phyloP scores from a whole-genome alignment of 2,888 invertebrate species.

The Dioctria linearis region DNA sequence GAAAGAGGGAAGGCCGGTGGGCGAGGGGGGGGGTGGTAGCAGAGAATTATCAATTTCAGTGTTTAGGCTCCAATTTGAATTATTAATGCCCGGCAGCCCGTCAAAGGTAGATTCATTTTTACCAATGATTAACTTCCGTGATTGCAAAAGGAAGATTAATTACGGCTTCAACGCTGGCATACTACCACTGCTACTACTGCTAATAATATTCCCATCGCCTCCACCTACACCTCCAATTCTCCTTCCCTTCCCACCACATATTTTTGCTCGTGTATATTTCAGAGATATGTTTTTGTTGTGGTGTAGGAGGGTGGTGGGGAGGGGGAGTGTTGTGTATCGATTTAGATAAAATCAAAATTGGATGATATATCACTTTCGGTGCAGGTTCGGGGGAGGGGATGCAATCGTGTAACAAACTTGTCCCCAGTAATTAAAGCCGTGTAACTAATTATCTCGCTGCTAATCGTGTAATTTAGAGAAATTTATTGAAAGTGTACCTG shows the following conservation, averaged over 20 bases:
- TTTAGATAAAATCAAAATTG: constrained; percentile 19
- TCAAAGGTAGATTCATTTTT: constrained; percentile 41
- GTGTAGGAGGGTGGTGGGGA: no score
- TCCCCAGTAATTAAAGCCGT: constrained; percentile 37
- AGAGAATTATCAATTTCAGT: constrained; percentile 29
- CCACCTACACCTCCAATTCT: background rate
- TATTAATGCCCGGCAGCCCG: constrained; percentile 39
- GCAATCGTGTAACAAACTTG: constrained; percentile 32
- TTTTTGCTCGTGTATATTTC: no score
- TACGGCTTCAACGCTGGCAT: background rate
- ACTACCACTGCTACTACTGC: background rate
- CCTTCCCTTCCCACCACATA: background rate
- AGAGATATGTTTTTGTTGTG: no score
- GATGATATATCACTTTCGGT: constrained; percentile 38
- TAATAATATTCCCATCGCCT: constrained; percentile 2
- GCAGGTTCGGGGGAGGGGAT: background rate
- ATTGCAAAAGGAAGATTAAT: constrained; percentile 35
- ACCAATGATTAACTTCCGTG: constrained; percentile 39
- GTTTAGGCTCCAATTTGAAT: constrained; percentile 33
- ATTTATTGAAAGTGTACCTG: constrained; percentile 6
- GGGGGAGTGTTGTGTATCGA: background rate
- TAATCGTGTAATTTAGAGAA: constrained; percentile 40
- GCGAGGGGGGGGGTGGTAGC: background rate
- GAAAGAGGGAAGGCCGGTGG: no score
- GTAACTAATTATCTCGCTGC: constrained; percentile 43